Base-by-base conservation (phyloP, 2,797 vertebrate species). In the Mionectes olivaceus region DNA sequence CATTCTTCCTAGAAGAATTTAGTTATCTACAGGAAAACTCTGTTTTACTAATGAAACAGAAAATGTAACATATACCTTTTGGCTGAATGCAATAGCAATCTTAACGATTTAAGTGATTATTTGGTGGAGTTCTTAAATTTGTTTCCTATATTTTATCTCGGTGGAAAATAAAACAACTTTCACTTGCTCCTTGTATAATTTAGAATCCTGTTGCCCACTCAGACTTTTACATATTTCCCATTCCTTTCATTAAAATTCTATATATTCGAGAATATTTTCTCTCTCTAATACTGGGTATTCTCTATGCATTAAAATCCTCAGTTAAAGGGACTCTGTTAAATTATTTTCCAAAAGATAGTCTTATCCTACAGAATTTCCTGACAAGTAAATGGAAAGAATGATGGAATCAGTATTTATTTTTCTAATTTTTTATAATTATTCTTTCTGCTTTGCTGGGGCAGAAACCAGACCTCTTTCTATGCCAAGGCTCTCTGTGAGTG, bases 1-100 rank as follows among this genome's bases (percentile, higher is more conserved):
- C 74, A 80, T 91, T 96, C 83, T 87, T 97, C 77, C 89, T 86
- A 92, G 83, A 96, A 97, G 73, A 96, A 95, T 82, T 94, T 28
- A 32, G n/a, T 70, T 77, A 92, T 69, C 89, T 76, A 83, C 46
- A 81, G 63, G 88, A 91, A 95, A 94, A 22, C 41, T 71, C 65
- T 44, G 24, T 27, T 86, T 55, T 30, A 90, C 67, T 46, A 78
- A 93, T 3, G 13, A 92, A 91, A 80, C 28, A 70, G 15, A 71
- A 91, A 96, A 83, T 17, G 41, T 80, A 84, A 87, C 53, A 74
- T 27, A 61, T 74, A 17, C 50, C n/a, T 80, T 85, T 83, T 50
- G 33, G 43, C 32, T 77, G 76, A 94, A 84, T 19, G 67, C 47
- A 96, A 67, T 8, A 55, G 74, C 3, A 5, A 25, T 69, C 80